Base-by-base conservation (phyloP, 2,797 vertebrate genomes). In the Eulemur mongoz region DNA sequence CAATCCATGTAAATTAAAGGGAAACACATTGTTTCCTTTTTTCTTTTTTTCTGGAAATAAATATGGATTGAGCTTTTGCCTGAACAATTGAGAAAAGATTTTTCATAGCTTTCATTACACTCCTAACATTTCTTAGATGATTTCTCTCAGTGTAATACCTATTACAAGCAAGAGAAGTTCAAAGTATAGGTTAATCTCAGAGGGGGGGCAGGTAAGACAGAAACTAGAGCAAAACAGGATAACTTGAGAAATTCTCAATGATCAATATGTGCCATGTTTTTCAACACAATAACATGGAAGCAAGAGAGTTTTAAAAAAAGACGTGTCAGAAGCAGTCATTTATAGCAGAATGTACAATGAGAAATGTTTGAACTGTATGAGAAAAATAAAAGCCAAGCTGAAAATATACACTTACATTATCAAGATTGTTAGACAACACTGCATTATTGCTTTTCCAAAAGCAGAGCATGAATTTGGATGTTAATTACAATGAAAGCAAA, bases 401-500 rank as follows among this genome's bases (percentile, higher is more conserved):
- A 95, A 97, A 95, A 92, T 96, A 40, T 70, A 91, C 84, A 82
- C 59, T 87, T 95, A 73, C 86, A 23, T 96, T 81, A 96, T 96
- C 95, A 97, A 95, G 75, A 96, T 97, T 96, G 81, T 95, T 89
- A 97, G 96, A 97, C 70, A 94, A 96, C 84, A 63, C 69, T 96
- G 52, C 52, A 54, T 76, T 92, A 87, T 95, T 45, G 40, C 92
- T 95, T 96, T 97, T 93, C 84, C 65, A 94, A 96, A 98, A 98
- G 48, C 69, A 80, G 88, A 97, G 80, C 95, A 75, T 93, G 75
- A 81, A 96, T 96, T 94, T 93, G 93, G 79, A 73, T 97, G 96
- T 91, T 95, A 97, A 97, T 96, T 97, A 97, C 85, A 98, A 96
- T 63, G 96, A 96, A 96, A 97, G 78, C n/a, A 97, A 95, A 96